Conservation (phyloP, 2,888 invertebrate genomes). For the Tanypteryx hageni region DNA sequence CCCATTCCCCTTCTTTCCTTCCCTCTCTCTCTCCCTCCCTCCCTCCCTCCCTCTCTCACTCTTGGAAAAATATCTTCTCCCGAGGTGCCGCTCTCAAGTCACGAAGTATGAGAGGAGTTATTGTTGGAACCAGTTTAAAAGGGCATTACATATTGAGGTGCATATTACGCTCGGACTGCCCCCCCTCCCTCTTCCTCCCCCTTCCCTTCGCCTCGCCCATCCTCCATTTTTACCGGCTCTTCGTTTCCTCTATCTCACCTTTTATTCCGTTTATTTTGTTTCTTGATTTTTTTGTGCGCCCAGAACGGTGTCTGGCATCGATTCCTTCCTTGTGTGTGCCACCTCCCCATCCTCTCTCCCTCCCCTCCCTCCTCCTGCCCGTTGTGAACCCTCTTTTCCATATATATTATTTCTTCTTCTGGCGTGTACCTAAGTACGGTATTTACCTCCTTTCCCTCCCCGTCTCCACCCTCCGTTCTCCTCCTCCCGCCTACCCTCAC, state of each 20-base stretch:
- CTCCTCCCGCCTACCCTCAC: background rate
- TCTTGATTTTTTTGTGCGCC: slow-evolving; percentile 37
- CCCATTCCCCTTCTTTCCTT: background rate
- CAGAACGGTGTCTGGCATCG: slow-evolving; percentile 54
- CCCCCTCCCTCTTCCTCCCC: background rate
- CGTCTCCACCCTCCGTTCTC: background rate
- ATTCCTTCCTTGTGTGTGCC: slow-evolving; percentile 47
- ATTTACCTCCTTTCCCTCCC: slow-evolving; percentile 50
- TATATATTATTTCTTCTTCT: slow-evolving; percentile 59
- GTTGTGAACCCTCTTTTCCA: background rate
- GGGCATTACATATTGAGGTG: slow-evolving; percentile 58
- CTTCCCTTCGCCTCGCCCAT: background rate
- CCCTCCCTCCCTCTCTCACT: background rate
- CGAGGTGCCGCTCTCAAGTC: background rate
- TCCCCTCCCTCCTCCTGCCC: background rate
- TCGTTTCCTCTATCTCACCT: background rate
- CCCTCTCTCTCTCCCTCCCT: background rate
- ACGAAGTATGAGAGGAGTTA: slow-evolving; percentile 36
- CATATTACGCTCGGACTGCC: background rate
- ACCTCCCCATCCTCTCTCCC: background rate
- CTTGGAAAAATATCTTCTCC: background rate
- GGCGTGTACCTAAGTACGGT: slow-evolving; percentile 63
- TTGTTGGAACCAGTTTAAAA: slow-evolving; percentile 53
- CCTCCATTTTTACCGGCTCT: background rate
- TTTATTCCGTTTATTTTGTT: background rate